These are phyloP conservation scores for Lepidurus arcticus DNA, from an alignment of 1,140 invertebrate genomes.

Conservation along the genomic window DNA sequence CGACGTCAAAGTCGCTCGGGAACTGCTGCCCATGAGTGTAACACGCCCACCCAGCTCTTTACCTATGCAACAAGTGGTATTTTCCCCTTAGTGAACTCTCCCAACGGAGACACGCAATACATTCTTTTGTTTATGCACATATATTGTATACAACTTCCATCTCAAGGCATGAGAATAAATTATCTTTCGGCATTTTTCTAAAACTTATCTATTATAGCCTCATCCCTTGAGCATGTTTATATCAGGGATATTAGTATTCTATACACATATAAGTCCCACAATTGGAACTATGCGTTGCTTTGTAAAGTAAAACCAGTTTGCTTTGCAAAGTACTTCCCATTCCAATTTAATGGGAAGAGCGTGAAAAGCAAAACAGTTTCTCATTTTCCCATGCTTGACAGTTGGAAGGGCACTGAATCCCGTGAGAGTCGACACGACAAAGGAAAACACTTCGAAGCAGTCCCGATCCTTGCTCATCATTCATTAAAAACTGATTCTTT, in stretches of 20 bases:
- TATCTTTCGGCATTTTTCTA: neutral
- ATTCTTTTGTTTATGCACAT: neutral
- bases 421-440: constrained; percentile 11
- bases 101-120: neutral
- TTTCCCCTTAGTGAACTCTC: neutral
- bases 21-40: neutral
- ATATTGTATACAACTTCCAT: neutral
- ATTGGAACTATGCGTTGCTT: neutral
- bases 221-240: neutral
- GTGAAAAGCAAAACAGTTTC: neutral
- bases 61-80: neutral
- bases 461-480: constrained; percentile 13
- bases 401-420: neutral
- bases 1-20: neutral
- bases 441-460: constrained; percentile 3
- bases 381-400: neutral
- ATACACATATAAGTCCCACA: neutral
- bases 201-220: neutral
- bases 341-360: neutral
- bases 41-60: neutral
- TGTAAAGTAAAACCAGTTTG: neutral
- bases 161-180: neutral
- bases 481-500: neutral
- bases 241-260: neutral
- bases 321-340: neutral